Evolutionary conservation across 2,888 invertebrate species (phyloP).

Genomic region (Timema cristinae): DNA sequence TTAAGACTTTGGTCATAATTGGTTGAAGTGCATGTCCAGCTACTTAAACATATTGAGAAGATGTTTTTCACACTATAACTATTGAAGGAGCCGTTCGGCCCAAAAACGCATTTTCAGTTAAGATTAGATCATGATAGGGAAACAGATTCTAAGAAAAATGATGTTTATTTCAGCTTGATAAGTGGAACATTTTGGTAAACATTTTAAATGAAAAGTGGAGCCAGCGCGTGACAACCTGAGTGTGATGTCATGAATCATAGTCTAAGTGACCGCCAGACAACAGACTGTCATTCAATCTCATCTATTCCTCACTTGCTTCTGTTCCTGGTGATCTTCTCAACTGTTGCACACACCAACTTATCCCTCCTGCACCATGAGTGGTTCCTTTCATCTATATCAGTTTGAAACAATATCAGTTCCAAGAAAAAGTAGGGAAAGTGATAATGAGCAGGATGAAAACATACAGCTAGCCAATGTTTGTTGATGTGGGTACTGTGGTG

Average conservation of each 20-base stretch:
- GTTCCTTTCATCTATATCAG: background rate
- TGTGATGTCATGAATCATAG: background rate
- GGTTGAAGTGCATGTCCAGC: too few relatives aligned
- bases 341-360: too few relatives aligned
- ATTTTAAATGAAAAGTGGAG: too few relatives aligned
- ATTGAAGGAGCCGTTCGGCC: conserved; percentile 3
- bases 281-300: too few relatives aligned
- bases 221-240: background rate
- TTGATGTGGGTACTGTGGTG: background rate
- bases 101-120: background rate
- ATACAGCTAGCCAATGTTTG: background rate
- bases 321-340: too few relatives aligned
- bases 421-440: background rate
- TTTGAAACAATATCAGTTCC: background rate
- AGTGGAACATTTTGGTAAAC: background rate
- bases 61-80: too few relatives aligned
- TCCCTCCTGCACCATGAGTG: background rate
- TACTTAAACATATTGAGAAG: too few relatives aligned
- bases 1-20: too few relatives aligned
- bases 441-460: background rate
- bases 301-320: too few relatives aligned
- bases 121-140: background rate
- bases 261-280: background rate
- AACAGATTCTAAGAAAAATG: background rate
- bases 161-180: background rate